Evolutionary conservation across 2,888 invertebrate genomes (phyloP), one percentile per base, ranked within the genome.

Genomic region (Agonum fuliginosum): DNA sequence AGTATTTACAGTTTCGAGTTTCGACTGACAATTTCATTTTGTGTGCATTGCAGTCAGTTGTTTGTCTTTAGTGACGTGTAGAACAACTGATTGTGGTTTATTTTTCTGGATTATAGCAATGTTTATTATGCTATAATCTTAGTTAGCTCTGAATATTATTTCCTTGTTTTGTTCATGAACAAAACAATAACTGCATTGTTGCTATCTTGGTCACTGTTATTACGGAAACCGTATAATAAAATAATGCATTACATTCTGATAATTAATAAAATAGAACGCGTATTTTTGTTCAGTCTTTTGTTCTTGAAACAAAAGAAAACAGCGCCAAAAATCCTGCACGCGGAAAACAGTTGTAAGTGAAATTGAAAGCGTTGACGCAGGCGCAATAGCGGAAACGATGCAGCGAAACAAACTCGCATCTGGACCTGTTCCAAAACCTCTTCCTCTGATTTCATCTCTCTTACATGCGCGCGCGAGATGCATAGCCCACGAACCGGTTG

Each of bases 271-370:
- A n/a, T n/a, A n/a, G n/a, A n/a, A n/a, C n/a, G n/a, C n/a, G n/a
- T 12, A 62, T 24, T 58, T 27, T 24, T 58, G 24, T 27, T n/a
- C 20, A 10, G 20, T 62, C 58, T 62, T 62, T 62, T 62, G 58
- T 62, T 62, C 30, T 1, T 4, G 58, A 0, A 30, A 54, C 54
- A 54, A 54, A 54, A 54, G 54, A 54, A 54, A 54, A 30, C 30
- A 30, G 58, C 58, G 58, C 58, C 54, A 54, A 54, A 48, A 48
- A 54, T 54, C 54, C 24, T 54, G 22, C 6, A 62, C 12, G 58
- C 37, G 67, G 67, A 37, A 67, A 67, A 20, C 41, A 67, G 67
- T 67, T 65, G 74, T 74, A 74, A 74, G 54, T 58, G 74, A 74
- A 74, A 74, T 10, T 62, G 74, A 74, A 74, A 74, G 74, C 74